Percentiles rank a stretch among this genome's conserved stretches.
Evolutionary conservation across 2,113 vertebrate species (phyloP).

Genomic region (Parotia lawesii): DNA sequence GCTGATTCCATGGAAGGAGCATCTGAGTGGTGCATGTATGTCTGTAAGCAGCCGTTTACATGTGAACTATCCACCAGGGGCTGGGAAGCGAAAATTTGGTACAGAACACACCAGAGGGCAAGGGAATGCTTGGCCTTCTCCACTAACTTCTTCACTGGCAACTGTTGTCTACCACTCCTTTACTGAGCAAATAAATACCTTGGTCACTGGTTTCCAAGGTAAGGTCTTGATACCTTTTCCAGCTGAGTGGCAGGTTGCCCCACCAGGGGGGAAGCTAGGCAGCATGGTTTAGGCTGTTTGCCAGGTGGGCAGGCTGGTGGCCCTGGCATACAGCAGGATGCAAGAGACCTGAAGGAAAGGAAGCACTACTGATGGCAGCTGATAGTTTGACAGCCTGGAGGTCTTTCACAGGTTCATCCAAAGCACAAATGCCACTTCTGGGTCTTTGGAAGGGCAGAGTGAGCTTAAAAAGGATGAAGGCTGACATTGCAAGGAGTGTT

Average conservation of each 20-base stretch:
- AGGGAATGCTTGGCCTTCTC: neutral
- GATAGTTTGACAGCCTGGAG: neutral
- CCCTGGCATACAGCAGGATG: neutral
- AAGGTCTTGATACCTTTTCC: neutral
- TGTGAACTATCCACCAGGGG: neutral
- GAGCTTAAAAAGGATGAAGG: neutral
- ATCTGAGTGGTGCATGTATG: neutral
- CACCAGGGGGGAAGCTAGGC: neutral
- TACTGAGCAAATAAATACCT: neutral
- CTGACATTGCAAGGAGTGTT: neutral
- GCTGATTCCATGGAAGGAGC: neutral
- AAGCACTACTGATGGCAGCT: neutral
- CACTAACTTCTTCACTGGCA: neutral
- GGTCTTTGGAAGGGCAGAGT: constrained; percentile 1
- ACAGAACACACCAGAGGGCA: neutral
- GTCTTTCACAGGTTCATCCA: neutral
- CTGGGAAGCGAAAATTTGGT: neutral
- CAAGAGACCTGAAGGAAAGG: neutral
- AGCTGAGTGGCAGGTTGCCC: neutral
- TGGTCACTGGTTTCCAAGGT: rapidly evolving
- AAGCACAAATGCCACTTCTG: constrained; percentile 5
- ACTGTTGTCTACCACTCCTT: neutral
- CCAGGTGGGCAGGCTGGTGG: neutral
- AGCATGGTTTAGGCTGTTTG: neutral
- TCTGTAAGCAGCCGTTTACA: neutral